Percentiles rank a stretch among this genome's conserved stretches.
phyloP scores from a whole-genome alignment of 2,797 vertebrate genomes.

The Denticeps clupeoides region DNA sequence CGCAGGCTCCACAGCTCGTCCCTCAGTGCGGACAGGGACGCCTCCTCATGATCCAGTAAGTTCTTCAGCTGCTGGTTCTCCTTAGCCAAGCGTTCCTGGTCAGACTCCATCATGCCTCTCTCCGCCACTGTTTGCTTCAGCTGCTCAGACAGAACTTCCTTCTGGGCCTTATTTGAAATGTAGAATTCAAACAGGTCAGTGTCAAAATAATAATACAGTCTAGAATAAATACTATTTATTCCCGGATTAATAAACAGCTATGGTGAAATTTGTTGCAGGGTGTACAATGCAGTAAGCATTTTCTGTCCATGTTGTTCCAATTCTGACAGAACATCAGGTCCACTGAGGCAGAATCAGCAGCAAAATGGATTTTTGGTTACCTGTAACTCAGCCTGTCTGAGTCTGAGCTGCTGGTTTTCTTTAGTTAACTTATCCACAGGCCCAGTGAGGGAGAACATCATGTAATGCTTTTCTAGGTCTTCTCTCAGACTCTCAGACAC shows the following conservation, averaged over 20 bases:
- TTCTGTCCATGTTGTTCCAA: slow-evolving; percentile 3
- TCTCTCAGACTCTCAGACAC: slow-evolving; percentile 34
- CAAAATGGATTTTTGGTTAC: slow-evolving; percentile 33
- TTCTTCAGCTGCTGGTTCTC: slow-evolving; percentile 74
- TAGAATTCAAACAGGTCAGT: background rate
- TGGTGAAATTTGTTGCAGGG: slow-evolving; percentile 26
- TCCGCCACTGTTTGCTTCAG: slow-evolving; percentile 59
- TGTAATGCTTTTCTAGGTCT: slow-evolving; percentile 37
- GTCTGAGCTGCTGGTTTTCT: slow-evolving; percentile 53
- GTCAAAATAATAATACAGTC: background rate
- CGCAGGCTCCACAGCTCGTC: slow-evolving; percentile 72
- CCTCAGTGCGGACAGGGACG: slow-evolving; percentile 64
- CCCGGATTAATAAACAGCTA: background rate
- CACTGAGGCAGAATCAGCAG: background rate
- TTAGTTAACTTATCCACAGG: slow-evolving; percentile 49
- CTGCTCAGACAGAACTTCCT: slow-evolving; percentile 57
- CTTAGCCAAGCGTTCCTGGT: slow-evolving; percentile 55
- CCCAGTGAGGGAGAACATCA: slow-evolving; percentile 40
- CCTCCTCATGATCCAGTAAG: slow-evolving; percentile 72
- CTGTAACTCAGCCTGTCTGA: slow-evolving; percentile 46
- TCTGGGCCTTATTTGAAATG: slow-evolving; percentile 51
- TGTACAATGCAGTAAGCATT: background rate
- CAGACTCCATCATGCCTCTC: slow-evolving; percentile 54
- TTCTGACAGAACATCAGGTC: background rate
- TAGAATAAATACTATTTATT: background rate